phyloP scores from a whole-genome alignment of 2,797 vertebrate genomes.

The Oophaga sylvatica region DNA sequence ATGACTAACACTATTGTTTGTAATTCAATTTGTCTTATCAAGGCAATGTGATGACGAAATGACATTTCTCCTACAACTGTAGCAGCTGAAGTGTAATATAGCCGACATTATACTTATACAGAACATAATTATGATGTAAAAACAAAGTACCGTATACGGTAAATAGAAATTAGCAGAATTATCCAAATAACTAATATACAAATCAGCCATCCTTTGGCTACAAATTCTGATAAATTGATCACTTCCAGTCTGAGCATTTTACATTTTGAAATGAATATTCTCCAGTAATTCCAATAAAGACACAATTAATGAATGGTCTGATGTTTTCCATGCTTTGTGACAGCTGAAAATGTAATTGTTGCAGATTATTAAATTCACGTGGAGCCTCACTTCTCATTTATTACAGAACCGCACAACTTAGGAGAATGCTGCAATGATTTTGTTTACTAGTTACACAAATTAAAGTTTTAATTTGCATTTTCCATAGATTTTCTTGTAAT shows the following conservation, averaged over 20 bases:
- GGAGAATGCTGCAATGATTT: background rate
- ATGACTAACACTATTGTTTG: slow-evolving; percentile 30
- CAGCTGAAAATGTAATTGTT: background rate
- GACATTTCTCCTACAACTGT: slow-evolving; percentile 18
- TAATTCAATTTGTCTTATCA: background rate
- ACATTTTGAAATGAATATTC: background rate
- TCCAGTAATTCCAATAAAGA: slow-evolving; percentile 8
- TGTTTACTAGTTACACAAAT: background rate
- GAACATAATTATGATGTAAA: background rate
- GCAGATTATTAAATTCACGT: background rate
- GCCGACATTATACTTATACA: background rate
- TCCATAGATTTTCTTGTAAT: background rate
- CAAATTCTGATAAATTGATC: background rate
- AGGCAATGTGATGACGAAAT: background rate
- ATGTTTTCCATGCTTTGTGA: background rate
- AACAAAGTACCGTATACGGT: background rate
- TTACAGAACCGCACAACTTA: background rate
- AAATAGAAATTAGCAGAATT: background rate
- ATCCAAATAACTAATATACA: background rate
- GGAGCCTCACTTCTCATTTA: background rate
- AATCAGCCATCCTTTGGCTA: background rate
- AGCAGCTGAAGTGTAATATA: background rate
- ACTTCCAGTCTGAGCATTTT: background rate
- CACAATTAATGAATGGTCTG: background rate
- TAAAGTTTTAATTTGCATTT: background rate